phyloP scores from a whole-genome alignment of 23 tunicate species.

The Trididemnum miniatum region DNA sequence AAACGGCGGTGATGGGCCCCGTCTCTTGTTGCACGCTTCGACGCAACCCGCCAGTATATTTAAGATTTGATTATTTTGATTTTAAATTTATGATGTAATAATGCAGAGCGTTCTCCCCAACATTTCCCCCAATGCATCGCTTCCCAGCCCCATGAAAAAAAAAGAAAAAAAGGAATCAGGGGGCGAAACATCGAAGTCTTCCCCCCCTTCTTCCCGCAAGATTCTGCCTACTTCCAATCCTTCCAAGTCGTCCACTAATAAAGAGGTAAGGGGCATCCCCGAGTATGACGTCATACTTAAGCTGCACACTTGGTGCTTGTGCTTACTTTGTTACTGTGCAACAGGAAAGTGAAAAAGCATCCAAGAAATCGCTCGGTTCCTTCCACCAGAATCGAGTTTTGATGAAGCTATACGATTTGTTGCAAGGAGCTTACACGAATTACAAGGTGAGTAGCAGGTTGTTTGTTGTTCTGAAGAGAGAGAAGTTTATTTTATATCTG shows the following conservation, averaged over 20 bases:
- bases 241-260: not conserved
- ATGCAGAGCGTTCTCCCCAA: constrained; percentile 50
- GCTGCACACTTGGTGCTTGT: too few relatives aligned
- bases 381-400: constrained; percentile 41
- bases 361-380: constrained; percentile 48
- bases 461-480: too few relatives aligned
- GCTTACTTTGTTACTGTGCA: not conserved
- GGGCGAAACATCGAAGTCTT: constrained; percentile 15
- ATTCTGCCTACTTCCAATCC: constrained; percentile 18
- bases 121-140: constrained; percentile 32
- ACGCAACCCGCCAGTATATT: too few relatives aligned
- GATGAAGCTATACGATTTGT: constrained; percentile 64
- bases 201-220: constrained; percentile 44
- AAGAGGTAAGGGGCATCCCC: constrained; percentile 41
- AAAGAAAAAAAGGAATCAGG: constrained; percentile 30
- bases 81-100: not conserved
- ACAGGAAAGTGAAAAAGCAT: constrained; percentile 45
- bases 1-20: too few relatives aligned
- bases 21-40: too few relatives aligned
- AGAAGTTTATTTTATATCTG: too few relatives aligned
- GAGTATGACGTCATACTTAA: too few relatives aligned
- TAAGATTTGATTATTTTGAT: too few relatives aligned
- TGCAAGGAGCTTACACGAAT: constrained; percentile 71
- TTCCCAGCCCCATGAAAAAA: constrained; percentile 76
- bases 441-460: constrained; percentile 51